Base-by-base conservation (phyloP, 2,888 invertebrate genomes). In the Mantis religiosa region DNA sequence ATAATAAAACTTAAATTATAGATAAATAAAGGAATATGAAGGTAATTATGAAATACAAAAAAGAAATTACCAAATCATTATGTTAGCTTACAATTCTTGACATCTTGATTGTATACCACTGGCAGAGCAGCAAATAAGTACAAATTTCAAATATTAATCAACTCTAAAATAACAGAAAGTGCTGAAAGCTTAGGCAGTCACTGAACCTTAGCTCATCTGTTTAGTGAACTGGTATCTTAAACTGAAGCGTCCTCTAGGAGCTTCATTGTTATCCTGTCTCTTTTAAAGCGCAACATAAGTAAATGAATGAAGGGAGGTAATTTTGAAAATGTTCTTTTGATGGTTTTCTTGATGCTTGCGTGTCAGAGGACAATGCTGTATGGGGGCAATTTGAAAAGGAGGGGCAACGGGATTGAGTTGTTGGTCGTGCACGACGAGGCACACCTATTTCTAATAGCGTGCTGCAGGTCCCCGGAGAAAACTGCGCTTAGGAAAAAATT, bases 251-350 rank as follows among this genome's bases (percentile, higher is more conserved):
- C 6, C 54, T 71, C 20, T 6, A 15, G 54, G 54, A 71, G 6
- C 54, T 71, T 41, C 41, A 12, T 41, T 41, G 41, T 41, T 41
- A 41, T 9, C 54, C 25, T 71, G 54, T 71, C 54, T 71, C 28
- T 81, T 30, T 86, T 86, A 86, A 86, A 86, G 86, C 28, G 30
- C 27, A 87, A 28, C 30, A 82, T 82, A 87, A 87, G 87, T 87
- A 87, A 87, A 87, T 87, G 87, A 87, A 87, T 87, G 87, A 87
- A 87, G n/a, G 20, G 34, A 87, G 87, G 87, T 82, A 87, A 87
- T 87, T 87, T 87, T n/a, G 81, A 87, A 87, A 87, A 87, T 87
- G 87, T 82, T 87, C 81, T 87, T 87, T 87, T 87, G 30, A 87
- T 87, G 87, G 87, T 82, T 87, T 82, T 28, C 28, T 28, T 30